Base-by-base conservation (phyloP, 1,140 invertebrate genomes). In the Penaeus chinensis region DNA sequence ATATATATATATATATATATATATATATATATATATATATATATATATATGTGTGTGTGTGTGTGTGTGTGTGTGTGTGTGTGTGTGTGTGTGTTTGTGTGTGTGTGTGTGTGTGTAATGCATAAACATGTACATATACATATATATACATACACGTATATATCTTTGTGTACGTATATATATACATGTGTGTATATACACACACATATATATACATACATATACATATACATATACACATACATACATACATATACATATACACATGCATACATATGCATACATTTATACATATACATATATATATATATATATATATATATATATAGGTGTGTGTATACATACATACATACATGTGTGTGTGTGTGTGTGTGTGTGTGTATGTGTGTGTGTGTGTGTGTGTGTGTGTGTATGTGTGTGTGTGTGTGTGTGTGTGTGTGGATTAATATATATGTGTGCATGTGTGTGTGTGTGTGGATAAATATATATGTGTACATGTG, bases 11-110 rank as follows among this genome's bases (percentile, higher is more conserved):
- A 71, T 71, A 71, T 71, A 71, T n/a, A 71, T n/a, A 71, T 71
- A 71, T 71, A 7, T 19, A 22, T 71, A 71, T 71, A 71, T 71
- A 71, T 71, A 71, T 71, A 71, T 71, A 71, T 71, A 71, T 71
- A 71, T n/a, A 71, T 71, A 71, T n/a, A 71, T 71, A 71, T 71
- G 32, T 69, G 22, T 69, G 22, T 22, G 22, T 69, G 22, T 69
- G 22, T 22, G 22, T 22, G 22, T 69, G 22, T 69, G 32, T 8
- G 22, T 69, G 22, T 69, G 22, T 69, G 22, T 69, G 22, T 22
- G 22, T 22, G 22, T 69, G 22, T 69, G 32, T 69, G 32, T 69
- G 32, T 69, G 22, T 69, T 13, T 69, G 1, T 69, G 22, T 18
- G 22, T 69, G 10, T 69, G 3, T n/a, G 4, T n/a, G 65, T 20